phyloP scores from a whole-genome alignment of 2,113 vertebrate genomes.

The Beaufortia kweichowensis region DNA sequence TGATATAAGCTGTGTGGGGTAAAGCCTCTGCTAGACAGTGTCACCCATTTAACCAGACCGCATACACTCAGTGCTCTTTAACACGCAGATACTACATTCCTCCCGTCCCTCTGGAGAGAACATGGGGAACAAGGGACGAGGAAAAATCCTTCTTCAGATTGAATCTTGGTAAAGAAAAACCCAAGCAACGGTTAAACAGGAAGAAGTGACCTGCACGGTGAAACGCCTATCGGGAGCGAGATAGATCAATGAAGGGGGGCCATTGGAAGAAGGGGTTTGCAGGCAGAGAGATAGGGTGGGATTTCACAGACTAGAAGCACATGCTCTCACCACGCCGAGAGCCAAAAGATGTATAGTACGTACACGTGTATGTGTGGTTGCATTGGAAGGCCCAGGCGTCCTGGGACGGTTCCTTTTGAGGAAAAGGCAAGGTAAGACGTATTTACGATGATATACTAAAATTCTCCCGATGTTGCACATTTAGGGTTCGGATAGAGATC shows the following conservation, averaged over 20 bases:
- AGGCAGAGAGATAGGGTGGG: slow-evolving; percentile 37
- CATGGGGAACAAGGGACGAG: slow-evolving; percentile 30
- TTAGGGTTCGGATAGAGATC: background rate
- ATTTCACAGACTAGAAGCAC: slow-evolving; percentile 27
- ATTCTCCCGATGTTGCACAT: background rate
- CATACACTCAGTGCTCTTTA: slow-evolving; percentile 28
- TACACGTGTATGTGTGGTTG: slow-evolving; percentile 22
- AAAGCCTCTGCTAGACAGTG: background rate
- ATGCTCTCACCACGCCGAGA: slow-evolving; percentile 26
- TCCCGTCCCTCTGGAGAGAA: slow-evolving; percentile 18
- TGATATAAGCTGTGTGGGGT: background rate
- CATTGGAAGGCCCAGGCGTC: background rate
- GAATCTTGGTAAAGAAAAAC: slow-evolving; percentile 5
- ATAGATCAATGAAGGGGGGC: slow-evolving; percentile 49
- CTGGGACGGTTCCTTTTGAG: background rate
- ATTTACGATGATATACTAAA: background rate
- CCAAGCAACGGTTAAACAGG: slow-evolving; percentile 41
- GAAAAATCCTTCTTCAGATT: background rate
- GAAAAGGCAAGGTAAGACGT: slow-evolving; percentile 34
- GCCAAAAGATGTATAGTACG: background rate
- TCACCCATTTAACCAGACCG: slow-evolving; percentile 3
- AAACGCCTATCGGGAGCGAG: slow-evolving; percentile 34
- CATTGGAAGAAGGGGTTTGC: slow-evolving; percentile 40
- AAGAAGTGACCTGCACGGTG: slow-evolving; percentile 42
- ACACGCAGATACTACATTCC: slow-evolving; percentile 37